phyloP scores from a whole-genome alignment of 2,113 vertebrate species.

The Athene cunicularia region DNA sequence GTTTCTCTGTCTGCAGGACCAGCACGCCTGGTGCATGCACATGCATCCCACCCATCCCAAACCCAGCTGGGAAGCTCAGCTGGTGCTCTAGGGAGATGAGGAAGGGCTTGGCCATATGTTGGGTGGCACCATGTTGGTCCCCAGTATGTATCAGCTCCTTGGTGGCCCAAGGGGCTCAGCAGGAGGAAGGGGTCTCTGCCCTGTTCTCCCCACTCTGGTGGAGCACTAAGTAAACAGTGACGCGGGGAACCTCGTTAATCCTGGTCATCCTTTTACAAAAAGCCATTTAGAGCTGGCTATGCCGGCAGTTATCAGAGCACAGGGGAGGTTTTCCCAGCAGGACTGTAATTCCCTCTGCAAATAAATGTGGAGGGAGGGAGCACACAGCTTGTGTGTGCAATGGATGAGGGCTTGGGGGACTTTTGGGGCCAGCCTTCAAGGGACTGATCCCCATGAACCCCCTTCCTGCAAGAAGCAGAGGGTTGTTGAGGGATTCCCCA shows the following conservation, averaged over 20 bases:
- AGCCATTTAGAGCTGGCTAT: conserved; percentile 1
- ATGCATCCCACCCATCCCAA: neutral
- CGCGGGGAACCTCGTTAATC: conserved; percentile 4
- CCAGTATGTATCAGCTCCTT: neutral
- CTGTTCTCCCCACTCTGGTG: neutral
- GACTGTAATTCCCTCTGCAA: conserved; percentile 38
- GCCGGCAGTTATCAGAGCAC: conserved; percentile 17
- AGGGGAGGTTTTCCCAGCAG: conserved; percentile 43
- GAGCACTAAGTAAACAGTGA: neutral
- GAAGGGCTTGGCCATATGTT: neutral
- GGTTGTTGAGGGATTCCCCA: accelerated
- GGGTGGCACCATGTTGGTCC: neutral
- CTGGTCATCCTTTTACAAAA: conserved; percentile 33
- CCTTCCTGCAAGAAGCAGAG: neutral
- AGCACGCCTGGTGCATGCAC: accelerated
- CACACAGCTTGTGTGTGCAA: neutral
- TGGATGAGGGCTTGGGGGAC: neutral
- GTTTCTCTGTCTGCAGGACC: neutral
- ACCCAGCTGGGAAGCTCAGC: neutral
- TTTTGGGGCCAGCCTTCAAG: neutral
- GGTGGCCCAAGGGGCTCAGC: neutral
- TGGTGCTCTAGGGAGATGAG: neutral
- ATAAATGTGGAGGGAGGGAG: neutral
- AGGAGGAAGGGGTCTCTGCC: neutral
- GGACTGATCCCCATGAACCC: neutral